A percentile compares a stretch with the other conserved stretches of the same genome.
Conservation (phyloP, 2,797 vertebrate genomes). For the Coendou prehensilis region DNA sequence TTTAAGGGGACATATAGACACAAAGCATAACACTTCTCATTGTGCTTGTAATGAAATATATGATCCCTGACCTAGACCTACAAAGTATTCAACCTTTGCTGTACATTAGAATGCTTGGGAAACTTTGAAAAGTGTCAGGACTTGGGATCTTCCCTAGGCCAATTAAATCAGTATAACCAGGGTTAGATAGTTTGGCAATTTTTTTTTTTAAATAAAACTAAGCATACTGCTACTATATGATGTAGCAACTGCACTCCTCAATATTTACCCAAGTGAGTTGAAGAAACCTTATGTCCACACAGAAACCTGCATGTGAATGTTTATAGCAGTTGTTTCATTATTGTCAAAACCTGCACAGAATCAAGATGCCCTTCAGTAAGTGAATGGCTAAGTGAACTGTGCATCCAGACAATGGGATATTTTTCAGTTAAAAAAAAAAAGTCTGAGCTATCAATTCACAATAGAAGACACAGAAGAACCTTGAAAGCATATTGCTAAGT, state of each 20-base stretch:
- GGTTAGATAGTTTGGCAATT: not conserved
- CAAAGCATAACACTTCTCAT: not conserved
- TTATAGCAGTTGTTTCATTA: constrained; percentile 31
- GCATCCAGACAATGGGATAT: not conserved
- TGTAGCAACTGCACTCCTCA: not conserved
- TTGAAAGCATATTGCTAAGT: not conserved
- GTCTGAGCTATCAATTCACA: not conserved
- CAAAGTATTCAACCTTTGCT: not conserved
- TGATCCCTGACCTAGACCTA: not conserved
- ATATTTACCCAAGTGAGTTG: constrained; percentile 46
- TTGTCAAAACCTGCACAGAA: not conserved
- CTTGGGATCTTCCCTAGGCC: not conserved
- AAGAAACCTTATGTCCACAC: not conserved
- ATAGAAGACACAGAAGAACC: not conserved
- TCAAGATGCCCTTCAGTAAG: not conserved
- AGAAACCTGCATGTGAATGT: not conserved
- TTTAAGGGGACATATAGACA: too few relatives aligned
- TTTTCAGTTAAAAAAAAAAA: constrained; percentile 37
- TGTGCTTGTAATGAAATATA: not conserved
- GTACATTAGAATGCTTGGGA: not conserved
- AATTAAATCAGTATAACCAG: not conserved
- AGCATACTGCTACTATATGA: not conserved
- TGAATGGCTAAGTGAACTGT: not conserved
- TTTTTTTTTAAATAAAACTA: not conserved
- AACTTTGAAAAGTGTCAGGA: constrained; percentile 5